Percentiles rank a stretch among this genome's conserved stretches.
Conservation (phyloP, 2,113 vertebrate species). For the Odontophorus gujanensis region DNA sequence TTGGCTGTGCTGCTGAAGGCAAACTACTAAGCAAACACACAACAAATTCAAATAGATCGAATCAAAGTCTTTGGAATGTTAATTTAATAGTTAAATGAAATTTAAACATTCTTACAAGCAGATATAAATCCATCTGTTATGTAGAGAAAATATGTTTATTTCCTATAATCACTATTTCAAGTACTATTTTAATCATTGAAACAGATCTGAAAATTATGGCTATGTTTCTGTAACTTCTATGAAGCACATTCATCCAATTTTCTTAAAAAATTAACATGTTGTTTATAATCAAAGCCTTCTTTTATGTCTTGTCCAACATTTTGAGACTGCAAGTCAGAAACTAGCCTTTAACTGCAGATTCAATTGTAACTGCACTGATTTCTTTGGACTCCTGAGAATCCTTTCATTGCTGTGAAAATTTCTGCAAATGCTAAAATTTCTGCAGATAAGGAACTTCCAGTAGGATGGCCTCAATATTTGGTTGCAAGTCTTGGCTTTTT, state of each 20-base stretch:
- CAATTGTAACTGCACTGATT: not conserved
- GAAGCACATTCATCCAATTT: not conserved
- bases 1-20: not conserved
- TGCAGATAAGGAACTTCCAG: not conserved
- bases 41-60: not conserved
- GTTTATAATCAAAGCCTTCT: not conserved
- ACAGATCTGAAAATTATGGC: not conserved
- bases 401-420: not conserved
- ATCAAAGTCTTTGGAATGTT: not conserved
- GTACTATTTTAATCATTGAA: not conserved
- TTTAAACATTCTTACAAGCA: not conserved
- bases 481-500: not conserved
- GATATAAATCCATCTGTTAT: not conserved
- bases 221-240: not conserved
- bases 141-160: not conserved
- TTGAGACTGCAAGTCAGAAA: not conserved
- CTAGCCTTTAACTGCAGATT: not conserved
- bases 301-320: not conserved
- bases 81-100: not conserved
- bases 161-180: not conserved
- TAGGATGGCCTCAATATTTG: not conserved
- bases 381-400: not conserved
- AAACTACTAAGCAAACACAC: not conserved
- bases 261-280: not conserved
- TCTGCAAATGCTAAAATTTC: not conserved